These are phyloP conservation scores for Gambusia yucatana DNA, from an alignment of 2,797 vertebrate genomes.

Conservation along the genomic window DNA sequence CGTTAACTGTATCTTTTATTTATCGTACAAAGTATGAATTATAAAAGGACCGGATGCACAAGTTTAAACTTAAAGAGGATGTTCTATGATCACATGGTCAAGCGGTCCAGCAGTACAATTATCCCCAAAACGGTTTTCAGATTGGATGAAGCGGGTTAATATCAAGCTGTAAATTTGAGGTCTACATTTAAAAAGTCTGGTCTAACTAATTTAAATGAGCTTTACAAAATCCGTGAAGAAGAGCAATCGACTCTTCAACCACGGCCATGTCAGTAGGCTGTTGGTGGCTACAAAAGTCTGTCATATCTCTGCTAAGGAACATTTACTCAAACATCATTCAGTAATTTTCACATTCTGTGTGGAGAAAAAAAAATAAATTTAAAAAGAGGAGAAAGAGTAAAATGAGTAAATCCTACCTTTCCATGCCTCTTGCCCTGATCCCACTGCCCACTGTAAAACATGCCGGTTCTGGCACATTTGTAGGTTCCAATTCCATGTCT, in stretches of 20 bases:
- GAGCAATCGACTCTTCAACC: neutral
- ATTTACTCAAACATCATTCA: neutral
- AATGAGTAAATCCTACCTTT: constrained; percentile 77
- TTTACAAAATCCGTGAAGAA: neutral
- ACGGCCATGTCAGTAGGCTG: neutral
- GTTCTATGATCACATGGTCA: neutral
- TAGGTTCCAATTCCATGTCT: constrained; percentile 87
- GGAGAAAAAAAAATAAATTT: neutral
- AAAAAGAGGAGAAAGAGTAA: neutral
- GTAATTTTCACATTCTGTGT: neutral
- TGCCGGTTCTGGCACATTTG: constrained; percentile 63
- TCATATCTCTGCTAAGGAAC: neutral
- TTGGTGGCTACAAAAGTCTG: neutral
- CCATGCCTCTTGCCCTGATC: constrained; percentile 86
- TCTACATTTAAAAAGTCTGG: neutral
- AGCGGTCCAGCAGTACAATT: neutral
- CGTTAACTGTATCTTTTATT: neutral
- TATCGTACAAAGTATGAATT: neutral
- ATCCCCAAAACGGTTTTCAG: neutral
- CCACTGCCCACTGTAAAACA: constrained; percentile 89
- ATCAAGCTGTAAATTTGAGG: neutral
- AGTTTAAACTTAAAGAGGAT: neutral
- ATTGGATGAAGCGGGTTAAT: neutral
- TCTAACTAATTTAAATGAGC: neutral
- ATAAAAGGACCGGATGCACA: neutral